A percentile compares a stretch with the other conserved stretches of the same genome.
Evolutionary conservation across 2,113 vertebrate species (phyloP).

Genomic region (Pterocles gutturalis): DNA sequence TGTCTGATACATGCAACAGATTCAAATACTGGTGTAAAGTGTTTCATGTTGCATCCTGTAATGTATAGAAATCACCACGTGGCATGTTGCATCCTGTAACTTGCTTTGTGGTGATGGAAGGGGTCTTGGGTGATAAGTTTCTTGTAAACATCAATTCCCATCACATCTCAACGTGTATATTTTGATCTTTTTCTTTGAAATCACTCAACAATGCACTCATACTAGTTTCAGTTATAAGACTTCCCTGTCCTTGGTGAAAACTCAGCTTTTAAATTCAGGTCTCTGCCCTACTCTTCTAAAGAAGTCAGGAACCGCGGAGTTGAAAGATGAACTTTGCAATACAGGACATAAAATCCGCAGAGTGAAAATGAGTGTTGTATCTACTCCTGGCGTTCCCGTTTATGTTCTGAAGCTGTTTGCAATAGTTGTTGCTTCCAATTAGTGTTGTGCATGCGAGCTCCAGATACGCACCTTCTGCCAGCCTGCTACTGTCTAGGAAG

Average conservation of each 20-base stretch:
- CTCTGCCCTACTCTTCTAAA: not conserved
- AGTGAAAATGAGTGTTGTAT: not conserved
- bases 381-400: not conserved
- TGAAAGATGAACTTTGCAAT: not conserved
- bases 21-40: not conserved
- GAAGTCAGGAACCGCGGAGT: not conserved
- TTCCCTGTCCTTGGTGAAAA: not conserved
- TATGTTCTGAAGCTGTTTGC: not conserved
- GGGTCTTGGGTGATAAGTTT: not conserved
- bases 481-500: not conserved
- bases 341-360: not conserved
- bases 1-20: not conserved
- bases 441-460: not conserved
- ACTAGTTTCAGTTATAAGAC: not conserved
- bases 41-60: not conserved
- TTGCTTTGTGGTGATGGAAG: not conserved
- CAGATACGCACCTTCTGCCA: constrained; percentile 16
- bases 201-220: accelerated
- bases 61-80: not conserved
- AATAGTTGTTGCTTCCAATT: not conserved
- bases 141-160: not conserved
- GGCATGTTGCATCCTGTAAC: not conserved
- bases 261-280: accelerated
- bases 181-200: not conserved
- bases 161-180: not conserved